Conservation (phyloP, 2,797 vertebrate species). For the Microchirus variegatus region DNA sequence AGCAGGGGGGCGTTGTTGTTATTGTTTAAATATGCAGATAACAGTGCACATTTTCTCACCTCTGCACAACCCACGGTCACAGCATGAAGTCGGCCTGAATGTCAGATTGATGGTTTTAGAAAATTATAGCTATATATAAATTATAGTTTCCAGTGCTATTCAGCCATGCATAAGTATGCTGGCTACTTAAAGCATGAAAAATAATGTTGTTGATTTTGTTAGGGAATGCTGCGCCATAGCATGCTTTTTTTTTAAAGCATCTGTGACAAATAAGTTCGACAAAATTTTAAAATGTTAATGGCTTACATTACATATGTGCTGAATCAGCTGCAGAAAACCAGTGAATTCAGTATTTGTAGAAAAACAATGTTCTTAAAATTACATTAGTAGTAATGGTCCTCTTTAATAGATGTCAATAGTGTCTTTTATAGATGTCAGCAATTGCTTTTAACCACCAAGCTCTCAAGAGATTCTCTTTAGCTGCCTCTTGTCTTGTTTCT, state of each 20-base stretch:
- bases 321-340: slow-evolving; percentile 26
- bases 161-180: no score
- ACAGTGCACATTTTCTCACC: neutral
- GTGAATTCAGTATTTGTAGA: slow-evolving; percentile 31
- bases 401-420: slow-evolving; percentile 14
- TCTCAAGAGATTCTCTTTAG: slow-evolving; percentile 5
- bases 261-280: neutral
- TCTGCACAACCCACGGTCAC: neutral
- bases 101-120: neutral
- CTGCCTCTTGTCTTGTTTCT: no score
- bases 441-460: slow-evolving; percentile 14
- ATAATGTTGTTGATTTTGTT: neutral
- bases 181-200: no score
- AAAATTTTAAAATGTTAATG: slow-evolving; percentile 26
- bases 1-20: neutral
- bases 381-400: slow-evolving; percentile 13
- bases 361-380: slow-evolving; percentile 21
- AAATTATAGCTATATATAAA: neutral
- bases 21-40: neutral
- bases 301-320: slow-evolving; percentile 2
- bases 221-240: neutral
- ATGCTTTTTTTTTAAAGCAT: neutral
- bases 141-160: no score
- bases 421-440: slow-evolving; percentile 15
- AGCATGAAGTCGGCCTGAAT: slow-evolving; percentile 1